A percentile compares a stretch with the other conserved stretches of the same genome.
phyloP scores from a whole-genome alignment of 2,797 vertebrate species.

The Halcyon leucocephala region DNA sequence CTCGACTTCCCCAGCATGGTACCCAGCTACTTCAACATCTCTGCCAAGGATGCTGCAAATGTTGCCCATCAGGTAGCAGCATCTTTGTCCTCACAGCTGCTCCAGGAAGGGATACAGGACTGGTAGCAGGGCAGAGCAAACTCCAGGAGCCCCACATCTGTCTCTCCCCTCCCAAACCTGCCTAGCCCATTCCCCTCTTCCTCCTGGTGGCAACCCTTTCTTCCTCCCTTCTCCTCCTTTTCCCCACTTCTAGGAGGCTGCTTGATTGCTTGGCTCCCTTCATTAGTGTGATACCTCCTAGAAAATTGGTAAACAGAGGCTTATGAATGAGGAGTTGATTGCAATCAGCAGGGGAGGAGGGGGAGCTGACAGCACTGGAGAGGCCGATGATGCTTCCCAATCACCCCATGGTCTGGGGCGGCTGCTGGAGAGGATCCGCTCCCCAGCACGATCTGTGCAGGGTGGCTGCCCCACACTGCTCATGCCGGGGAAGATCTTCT shows the following conservation, averaged over 20 bases:
- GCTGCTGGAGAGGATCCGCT: constrained; percentile 25
- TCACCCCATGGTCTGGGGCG: not conserved
- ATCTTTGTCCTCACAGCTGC: not conserved
- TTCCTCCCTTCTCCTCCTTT: not conserved
- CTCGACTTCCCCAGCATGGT: fast-evolving
- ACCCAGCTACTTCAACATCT: not conserved
- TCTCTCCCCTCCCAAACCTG: not conserved
- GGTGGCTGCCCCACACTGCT: fast-evolving
- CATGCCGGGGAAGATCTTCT: not conserved
- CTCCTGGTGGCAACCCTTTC: not conserved
- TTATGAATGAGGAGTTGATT: constrained; percentile 73
- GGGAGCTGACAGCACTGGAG: constrained; percentile 27
- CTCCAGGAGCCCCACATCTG: not conserved
- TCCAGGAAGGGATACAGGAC: not conserved
- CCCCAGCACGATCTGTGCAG: not conserved
- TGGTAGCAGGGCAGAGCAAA: not conserved
- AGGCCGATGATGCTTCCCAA: not conserved
- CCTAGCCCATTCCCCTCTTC: not conserved
- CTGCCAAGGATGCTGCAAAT: not conserved
- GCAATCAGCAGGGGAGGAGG: constrained; percentile 69
- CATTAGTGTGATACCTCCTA: constrained; percentile 52
- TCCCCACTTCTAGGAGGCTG: constrained; percentile 21
- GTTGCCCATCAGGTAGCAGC: not conserved
- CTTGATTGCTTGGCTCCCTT: constrained; percentile 53
- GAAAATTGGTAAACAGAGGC: constrained; percentile 54